Base-by-base conservation (phyloP, 2,797 vertebrate species). In the Poecilia picta region DNA sequence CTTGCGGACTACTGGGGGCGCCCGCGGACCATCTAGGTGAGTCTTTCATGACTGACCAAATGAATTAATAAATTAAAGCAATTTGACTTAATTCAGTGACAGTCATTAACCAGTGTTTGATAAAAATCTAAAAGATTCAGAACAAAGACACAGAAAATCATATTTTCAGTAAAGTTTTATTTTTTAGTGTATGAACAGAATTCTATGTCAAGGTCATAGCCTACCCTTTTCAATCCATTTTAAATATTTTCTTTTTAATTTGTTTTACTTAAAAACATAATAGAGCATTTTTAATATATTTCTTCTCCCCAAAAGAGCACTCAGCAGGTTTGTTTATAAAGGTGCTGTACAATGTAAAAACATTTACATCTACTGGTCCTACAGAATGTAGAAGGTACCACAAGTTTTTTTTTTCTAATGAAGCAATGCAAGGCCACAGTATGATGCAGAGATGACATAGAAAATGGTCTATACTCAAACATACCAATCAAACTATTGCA, bases 231-330 rank as follows among this genome's bases (percentile, higher is more conserved):
- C 80, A 88, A 95, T 90, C 81, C 85, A 87, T 92, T 89, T 94
- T 93, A 94, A 94, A 95, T 93, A 94, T 90, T 85, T 91, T 89
- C 90, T 90, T 91, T 23, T 28, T 87, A 93, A 94, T 2, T 92
- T 95, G 96, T 96, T 96, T 96, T 97, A 95, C 93, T 97, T 99
- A 99, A 97, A 99, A 99, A 99, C 99, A 99, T 99, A 99, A 99
- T 97, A 95, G 94, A 97, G 96, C 91, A 36, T 97, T 99, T 97
- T 70, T 98, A 97, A 91, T 97, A 99, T 95, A 96, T 62, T 91
- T 78, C 47, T 87, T 49, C 66, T 87, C 96, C 92, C 90, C 89
- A 86, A 96, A 95, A 97, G 95, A 97, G 96, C 96, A 96, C 95
- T 95, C 96, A 95, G 94, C 91, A 93, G 95, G 93, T 97, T 70